Percentiles rank a stretch among this genome's conserved stretches.
phyloP scores from a whole-genome alignment of 1,140 invertebrate genomes.

The Camponotus floridanus region DNA sequence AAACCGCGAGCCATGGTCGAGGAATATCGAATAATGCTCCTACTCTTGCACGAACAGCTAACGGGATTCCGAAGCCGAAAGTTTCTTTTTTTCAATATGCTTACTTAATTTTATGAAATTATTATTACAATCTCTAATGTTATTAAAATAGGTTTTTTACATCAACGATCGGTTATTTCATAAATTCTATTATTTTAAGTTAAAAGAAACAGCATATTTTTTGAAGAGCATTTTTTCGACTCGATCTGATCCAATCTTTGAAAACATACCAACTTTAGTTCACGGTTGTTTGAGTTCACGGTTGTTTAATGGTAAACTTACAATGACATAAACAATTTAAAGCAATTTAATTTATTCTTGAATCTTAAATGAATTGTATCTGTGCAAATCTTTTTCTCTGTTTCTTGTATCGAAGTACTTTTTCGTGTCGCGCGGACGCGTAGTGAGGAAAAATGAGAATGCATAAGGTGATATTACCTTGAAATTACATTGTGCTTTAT shows the following conservation, averaged over 20 bases:
- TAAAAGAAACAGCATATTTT: neutral
- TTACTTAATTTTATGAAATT: slow-evolving; percentile 16
- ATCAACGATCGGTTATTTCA: neutral
- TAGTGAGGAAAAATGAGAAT: slow-evolving; percentile 4
- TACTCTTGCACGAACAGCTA: neutral
- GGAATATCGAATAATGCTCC: slow-evolving; percentile 17
- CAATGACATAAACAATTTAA: too few relatives aligned
- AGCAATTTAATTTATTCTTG: neutral
- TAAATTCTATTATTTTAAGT: neutral
- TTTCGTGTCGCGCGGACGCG: neutral
- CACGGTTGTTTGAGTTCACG: neutral
- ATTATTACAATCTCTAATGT: neutral
- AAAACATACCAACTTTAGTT: neutral
- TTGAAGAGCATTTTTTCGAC: neutral
- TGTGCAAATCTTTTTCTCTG: neutral
- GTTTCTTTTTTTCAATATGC: neutral
- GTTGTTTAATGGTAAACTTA: neutral
- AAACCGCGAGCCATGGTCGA: slow-evolving; percentile 22
- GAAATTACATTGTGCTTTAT: slow-evolving; percentile 44
- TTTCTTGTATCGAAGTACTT: slow-evolving; percentile 27
- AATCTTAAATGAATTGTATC: neutral
- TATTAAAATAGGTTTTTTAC: neutral
- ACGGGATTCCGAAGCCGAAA: neutral
- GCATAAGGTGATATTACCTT: slow-evolving; percentile 14
- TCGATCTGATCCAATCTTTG: neutral